Conservation (phyloP, 64 coral and sea anemone genomes). For the Pocillopora verrucosa region DNA sequence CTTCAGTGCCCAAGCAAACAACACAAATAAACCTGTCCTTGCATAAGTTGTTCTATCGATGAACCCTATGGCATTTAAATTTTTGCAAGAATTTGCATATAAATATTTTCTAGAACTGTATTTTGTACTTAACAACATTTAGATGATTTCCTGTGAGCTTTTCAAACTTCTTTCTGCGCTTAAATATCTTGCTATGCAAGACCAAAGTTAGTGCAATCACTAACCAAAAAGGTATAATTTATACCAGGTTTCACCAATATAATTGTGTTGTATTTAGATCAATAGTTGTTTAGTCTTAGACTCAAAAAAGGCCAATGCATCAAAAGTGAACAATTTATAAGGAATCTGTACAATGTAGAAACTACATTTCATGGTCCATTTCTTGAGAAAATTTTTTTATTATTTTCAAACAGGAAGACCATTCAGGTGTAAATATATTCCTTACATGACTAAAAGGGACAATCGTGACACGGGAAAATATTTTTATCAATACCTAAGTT, state of each 20-base stretch:
- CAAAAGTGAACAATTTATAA: not conserved
- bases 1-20: not conserved
- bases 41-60: conserved; percentile 9
- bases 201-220: not conserved
- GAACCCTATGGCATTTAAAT: not conserved
- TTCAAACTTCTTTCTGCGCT: not conserved
- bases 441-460: not conserved
- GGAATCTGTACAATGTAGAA: not conserved
- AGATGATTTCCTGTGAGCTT: not conserved
- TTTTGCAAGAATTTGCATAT: not conserved
- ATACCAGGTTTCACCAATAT: not conserved
- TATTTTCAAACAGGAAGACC: not conserved
- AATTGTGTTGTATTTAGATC: not conserved
- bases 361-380: not conserved
- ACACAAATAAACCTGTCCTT: conserved; percentile 1
- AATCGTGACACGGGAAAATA: not conserved
- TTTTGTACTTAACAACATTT: not conserved
- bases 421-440: not conserved
- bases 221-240: not conserved
- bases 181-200: not conserved
- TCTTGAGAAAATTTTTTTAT: not conserved
- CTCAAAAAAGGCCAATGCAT: not conserved
- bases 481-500: conserved; percentile 17
- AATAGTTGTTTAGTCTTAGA: not conserved
- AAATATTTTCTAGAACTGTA: not conserved